Percentiles rank a stretch among this genome's conserved stretches.
These are phyloP conservation scores for Cynaeus angustus DNA, from an alignment of 2,888 invertebrate species.

Conservation along the genomic window DNA sequence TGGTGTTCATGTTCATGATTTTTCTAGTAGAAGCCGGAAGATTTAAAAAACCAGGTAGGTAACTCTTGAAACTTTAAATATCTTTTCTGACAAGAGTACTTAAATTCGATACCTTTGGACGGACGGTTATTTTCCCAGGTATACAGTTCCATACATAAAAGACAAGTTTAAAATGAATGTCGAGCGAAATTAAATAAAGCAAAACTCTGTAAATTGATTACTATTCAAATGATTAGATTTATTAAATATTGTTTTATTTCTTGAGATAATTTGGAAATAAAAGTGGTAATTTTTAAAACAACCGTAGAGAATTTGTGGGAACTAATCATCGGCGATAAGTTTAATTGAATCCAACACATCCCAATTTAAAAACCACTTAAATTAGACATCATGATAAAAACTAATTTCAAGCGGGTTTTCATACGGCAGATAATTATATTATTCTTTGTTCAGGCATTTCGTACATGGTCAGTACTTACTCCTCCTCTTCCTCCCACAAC, in stretches of 20 bases:
- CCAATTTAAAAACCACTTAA: neutral
- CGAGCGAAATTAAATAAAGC: too few species aligned
- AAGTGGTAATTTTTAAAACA: too few species aligned
- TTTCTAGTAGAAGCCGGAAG: conserved; percentile 31
- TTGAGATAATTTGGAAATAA: too few species aligned
- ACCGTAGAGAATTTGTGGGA: too few species aligned
- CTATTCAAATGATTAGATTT: too few species aligned
- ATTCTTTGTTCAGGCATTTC: neutral
- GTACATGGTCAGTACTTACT: neutral
- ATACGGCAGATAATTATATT: neutral
- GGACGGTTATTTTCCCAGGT: neutral
- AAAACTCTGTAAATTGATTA: too few species aligned
- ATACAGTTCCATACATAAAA: too few species aligned
- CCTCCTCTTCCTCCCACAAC: neutral
- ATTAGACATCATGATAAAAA: neutral
- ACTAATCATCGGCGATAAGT: neutral
- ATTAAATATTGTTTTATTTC: too few species aligned
- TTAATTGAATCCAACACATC: neutral
- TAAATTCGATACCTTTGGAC: neutral
- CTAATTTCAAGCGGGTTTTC: neutral
- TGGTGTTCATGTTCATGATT: conserved; percentile 19
- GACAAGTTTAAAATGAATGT: too few species aligned
- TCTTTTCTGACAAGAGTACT: neutral
- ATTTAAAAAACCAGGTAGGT: conserved; percentile 32
- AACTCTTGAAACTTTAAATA: conserved; percentile 3